Base-by-base conservation (phyloP, 2,888 invertebrate species). In the Blera fallax region DNA sequence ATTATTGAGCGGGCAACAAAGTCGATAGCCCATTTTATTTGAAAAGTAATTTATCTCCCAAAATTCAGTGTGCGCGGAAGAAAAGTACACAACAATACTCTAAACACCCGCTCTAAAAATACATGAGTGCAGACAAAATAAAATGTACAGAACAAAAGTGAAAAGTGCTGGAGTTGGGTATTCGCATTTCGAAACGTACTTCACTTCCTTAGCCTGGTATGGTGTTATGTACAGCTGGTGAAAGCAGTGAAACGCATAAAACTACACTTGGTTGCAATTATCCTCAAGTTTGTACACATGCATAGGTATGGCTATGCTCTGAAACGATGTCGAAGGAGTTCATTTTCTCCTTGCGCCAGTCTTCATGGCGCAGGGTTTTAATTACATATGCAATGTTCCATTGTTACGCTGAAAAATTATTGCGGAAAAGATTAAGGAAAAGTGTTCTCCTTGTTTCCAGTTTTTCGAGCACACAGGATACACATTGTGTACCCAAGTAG, bases 331-430 rank as follows among this genome's bases (percentile, higher is more conserved):
- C 45, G 29, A 45, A 58, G 45, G 29, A 45, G 18, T 40, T 58
- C 7, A 32, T 70, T 70, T 58, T 56, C 27, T 18, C 10, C 32
- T 50, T 50, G 2, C 5, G 50, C n/a, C 10, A 60, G 29, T 72
- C 21, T 16, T 72, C 14, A 50, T 16, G 24, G 40, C 11, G 50
- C 50, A 52, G 24, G 10, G 24, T 50, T 67, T 67, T 52, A 50
- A 67, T 67, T 67, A 48, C 64, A 37, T 67, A 67, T 67, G 52
- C 52, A 50, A 24, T 50, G 37, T 27, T 50, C 37, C 67, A 50
- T 52, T 64, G 52, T 52, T 52, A 27, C 37, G 29, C 34, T 24
- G 24, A 37, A 14, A 67, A 67, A 34, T 52, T 67, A 67, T 67
- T 37, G 24, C 37, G 10, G 50, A 37, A 21, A 32, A 37, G n/a